Base-by-base conservation (phyloP, 2,797 vertebrate species). In the Typhlichthys subterraneus region DNA sequence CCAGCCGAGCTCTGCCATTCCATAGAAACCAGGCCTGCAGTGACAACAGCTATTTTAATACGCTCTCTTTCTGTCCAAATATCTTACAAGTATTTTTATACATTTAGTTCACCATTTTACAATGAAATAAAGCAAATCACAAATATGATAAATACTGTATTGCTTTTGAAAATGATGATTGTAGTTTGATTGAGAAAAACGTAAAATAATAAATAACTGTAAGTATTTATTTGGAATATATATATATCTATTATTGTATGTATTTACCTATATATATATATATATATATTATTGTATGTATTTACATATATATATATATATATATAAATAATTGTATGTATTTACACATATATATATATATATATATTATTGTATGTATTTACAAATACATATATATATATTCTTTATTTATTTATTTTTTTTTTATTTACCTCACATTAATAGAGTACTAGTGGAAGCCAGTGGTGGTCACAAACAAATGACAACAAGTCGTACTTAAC, bases 1-100 rank as follows among this genome's bases (percentile, higher is more conserved):
- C 45, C 52, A 19, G 13, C 67, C 65, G 47, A 83, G 73, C 63
- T 77, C 75, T 54, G 63, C 70, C 79, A 70, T 82, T 73, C 84
- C 88, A 88, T 89, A 76, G 88, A 91, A 89, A 91, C 88, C 69
- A 78, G 79, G 74, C 71, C 81, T 80, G 81, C 72, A 80, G 79
- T 75, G 74, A 59, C 74, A 85, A 73, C 71, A 61, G 70, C 60
- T 66, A 73, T 65, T 80, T 73, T 61, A 76, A 51, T 67, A 58
- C 76, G 77, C 73, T 72, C 60, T 50, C 79, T 46, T 75, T 70
- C 69, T 68, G 70, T 12, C 66, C 65, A 77, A 70, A 54, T 59
- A 64, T 72, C 68, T 67, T 48, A 19, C 13, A 48, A 55, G 48
- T 54, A 15, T 72, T 68, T 76, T 52, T 12, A 29, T 61, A 75